Conservation (phyloP, 2,113 vertebrate genomes). For the Toxostoma redivivum region DNA sequence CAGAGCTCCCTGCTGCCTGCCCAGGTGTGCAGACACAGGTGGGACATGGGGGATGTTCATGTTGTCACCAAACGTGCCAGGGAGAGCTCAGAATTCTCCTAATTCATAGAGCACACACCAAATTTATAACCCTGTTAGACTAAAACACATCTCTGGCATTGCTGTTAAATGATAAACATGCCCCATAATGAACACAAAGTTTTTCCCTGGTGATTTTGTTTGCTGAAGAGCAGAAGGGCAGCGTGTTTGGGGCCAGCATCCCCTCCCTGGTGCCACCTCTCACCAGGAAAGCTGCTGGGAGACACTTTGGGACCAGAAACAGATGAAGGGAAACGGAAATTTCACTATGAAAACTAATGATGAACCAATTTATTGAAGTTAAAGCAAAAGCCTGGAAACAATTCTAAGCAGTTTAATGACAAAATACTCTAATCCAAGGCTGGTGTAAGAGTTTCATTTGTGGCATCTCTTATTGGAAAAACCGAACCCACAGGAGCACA, state of each 20-base stretch:
- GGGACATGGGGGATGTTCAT: background rate
- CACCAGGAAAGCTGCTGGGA: background rate
- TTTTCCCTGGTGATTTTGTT: background rate
- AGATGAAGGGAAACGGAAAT: background rate
- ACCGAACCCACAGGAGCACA: background rate
- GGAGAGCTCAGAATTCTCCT: background rate
- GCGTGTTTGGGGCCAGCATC: background rate
- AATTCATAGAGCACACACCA: background rate
- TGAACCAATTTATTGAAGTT: background rate
- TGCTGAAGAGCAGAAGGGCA: background rate
- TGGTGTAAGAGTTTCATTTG: background rate
- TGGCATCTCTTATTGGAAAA: background rate
- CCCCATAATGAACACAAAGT: background rate
- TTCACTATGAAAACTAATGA: background rate
- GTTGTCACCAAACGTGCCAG: background rate
- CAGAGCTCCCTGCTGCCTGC: background rate
- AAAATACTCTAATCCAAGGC: background rate
- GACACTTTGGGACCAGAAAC: background rate
- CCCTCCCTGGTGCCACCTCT: background rate
- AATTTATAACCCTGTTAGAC: background rate
- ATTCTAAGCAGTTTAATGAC: background rate
- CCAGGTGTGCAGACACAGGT: background rate
- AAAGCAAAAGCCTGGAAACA: background rate
- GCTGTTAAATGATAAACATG: background rate
- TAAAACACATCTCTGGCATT: background rate